Conservation (phyloP, 92 coral and sea anemone genomes). For the Pocillopora meandrina region DNA sequence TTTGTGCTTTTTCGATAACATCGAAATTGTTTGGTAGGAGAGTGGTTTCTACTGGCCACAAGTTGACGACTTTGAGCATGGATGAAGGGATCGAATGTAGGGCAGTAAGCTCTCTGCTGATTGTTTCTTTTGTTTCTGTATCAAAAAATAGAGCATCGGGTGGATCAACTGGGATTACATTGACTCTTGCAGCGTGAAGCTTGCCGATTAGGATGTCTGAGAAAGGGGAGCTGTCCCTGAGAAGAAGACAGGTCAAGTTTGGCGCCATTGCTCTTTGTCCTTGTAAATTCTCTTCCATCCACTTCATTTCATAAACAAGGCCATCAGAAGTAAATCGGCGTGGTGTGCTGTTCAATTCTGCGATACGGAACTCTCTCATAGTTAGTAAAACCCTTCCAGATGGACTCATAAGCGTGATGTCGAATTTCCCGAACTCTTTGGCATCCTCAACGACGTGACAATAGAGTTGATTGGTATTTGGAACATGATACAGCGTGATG, state of each 20-base stretch:
- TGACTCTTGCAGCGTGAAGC: background rate
- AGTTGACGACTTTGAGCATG: conserved; percentile 45
- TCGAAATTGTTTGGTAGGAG: conserved; percentile 17
- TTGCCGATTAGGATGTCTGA: conserved; percentile 6
- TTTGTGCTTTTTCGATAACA: conserved; percentile 48
- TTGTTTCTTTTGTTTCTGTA: background rate
- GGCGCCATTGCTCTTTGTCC: background rate
- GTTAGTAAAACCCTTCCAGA: conserved; percentile 45
- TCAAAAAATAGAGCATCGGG: conserved; percentile 10
- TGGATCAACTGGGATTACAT: conserved; percentile 23
- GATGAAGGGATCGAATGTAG: conserved; percentile 7
- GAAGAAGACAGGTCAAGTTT: conserved; percentile 16
- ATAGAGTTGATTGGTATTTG: conserved; percentile 26
- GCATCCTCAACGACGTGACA: conserved; percentile 63
- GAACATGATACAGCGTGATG: conserved; percentile 6
- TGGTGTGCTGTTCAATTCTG: conserved; percentile 43
- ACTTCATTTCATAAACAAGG: conserved; percentile 48
- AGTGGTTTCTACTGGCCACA: conserved; percentile 61
- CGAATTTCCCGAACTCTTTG: conserved; percentile 32
- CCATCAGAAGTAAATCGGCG: conserved; percentile 28
- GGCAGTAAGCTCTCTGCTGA: background rate
- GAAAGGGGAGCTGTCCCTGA: conserved; percentile 27
- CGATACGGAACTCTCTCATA: conserved; percentile 55
- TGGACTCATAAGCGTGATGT: conserved; percentile 53
- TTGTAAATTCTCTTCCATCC: conserved; percentile 35